These are phyloP conservation scores for Acanthococcus lagerstroemiae DNA, from an alignment of 2,888 invertebrate species.

Conservation along the genomic window DNA sequence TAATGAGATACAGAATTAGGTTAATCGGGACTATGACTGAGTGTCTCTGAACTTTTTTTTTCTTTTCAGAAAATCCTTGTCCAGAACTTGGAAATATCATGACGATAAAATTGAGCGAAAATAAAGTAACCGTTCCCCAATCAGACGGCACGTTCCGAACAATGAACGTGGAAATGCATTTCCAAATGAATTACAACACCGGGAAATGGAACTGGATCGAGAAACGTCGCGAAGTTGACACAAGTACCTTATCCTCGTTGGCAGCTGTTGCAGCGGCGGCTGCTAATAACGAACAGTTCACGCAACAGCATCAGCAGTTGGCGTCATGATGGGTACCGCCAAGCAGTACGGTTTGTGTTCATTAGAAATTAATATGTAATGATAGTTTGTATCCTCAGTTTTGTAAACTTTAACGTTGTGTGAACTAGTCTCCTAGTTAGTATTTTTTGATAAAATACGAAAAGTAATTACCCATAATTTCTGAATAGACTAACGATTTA, in stretches of 20 bases:
- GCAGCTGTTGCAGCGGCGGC: conserved; percentile 33
- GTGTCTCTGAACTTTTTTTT: too few relatives aligned
- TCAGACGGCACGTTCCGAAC: conserved; percentile 68
- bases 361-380: too few relatives aligned
- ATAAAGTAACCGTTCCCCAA: conserved; percentile 76
- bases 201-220: conserved; percentile 95
- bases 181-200: conserved; percentile 97
- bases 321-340: conserved; percentile 2
- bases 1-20: too few relatives aligned
- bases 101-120: conserved; percentile 89
- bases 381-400: too few relatives aligned
- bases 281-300: conserved; percentile 16
- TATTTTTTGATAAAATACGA: too few relatives aligned
- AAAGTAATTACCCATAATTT: too few relatives aligned
- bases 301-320: conserved; percentile 18
- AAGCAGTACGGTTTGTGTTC: not conserved
- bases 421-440: too few relatives aligned
- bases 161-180: conserved; percentile 84
- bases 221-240: conserved; percentile 46
- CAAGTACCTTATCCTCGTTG: conserved; percentile 30
- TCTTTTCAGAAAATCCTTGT: conserved; percentile 75
- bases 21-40: too few relatives aligned
- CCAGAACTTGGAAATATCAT: conserved; percentile 94
- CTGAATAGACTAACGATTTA: too few relatives aligned
- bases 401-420: too few relatives aligned